A percentile compares a stretch with the other conserved stretches of the same genome.
phyloP scores from a whole-genome alignment of 2,113 vertebrate genomes.

The Centrocercus urophasianus region DNA sequence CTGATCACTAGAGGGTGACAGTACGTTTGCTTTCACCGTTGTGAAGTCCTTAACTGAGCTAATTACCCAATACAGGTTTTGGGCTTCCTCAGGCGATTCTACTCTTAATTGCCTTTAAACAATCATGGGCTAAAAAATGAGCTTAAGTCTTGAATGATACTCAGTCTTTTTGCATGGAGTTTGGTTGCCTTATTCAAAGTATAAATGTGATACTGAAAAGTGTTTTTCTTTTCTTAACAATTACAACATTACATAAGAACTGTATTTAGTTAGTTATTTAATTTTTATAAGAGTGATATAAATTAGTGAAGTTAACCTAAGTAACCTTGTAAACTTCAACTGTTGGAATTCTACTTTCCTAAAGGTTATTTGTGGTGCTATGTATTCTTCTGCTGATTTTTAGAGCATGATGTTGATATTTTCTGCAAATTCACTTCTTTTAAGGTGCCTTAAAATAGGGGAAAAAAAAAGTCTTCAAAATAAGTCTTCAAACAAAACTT shows the following conservation, averaged over 20 bases:
- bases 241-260: neutral
- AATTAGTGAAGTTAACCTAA: neutral
- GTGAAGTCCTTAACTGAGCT: neutral
- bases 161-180: neutral
- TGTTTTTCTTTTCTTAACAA: neutral
- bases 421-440: neutral
- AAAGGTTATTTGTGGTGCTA: neutral
- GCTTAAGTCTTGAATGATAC: neutral
- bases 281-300: neutral
- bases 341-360: neutral
- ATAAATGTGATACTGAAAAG: neutral
- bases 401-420: neutral
- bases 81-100: neutral
- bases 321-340: neutral
- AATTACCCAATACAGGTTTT: neutral
- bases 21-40: neutral
- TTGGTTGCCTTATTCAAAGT: neutral
- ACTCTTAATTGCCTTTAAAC: neutral
- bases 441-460: neutral
- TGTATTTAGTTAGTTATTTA: neutral
- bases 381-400: neutral
- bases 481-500: neutral
- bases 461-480: neutral
- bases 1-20: neutral
- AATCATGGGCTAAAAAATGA: neutral